These are phyloP conservation scores for Chrysocyon brachyurus DNA, from an alignment of 2,797 vertebrate species.

Conservation along the genomic window DNA sequence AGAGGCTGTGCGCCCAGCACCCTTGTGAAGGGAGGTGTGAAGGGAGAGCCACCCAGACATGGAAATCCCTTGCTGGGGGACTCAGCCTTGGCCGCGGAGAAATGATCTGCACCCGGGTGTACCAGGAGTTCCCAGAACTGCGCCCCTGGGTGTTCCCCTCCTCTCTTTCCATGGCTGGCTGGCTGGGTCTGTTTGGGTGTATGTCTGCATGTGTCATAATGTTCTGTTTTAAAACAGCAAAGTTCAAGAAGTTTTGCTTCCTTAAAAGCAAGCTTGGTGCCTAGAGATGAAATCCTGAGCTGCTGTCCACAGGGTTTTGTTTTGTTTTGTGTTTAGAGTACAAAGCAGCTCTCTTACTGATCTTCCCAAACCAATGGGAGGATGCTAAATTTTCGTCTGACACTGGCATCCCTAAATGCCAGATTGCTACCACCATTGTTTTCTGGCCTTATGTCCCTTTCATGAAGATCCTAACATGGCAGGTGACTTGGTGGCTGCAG, in stretches of 20 bases:
- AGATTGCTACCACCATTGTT: conserved; percentile 52
- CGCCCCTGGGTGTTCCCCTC: not conserved
- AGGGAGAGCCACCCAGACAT: not conserved
- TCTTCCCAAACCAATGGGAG: conserved; percentile 67
- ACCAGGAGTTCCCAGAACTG: conserved; percentile 67
- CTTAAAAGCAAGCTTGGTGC: conserved; percentile 56
- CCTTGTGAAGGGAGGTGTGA: not conserved
- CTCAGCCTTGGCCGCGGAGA: not conserved
- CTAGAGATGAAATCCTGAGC: conserved; percentile 78
- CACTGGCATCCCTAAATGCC: conserved; percentile 63
- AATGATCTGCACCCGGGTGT: conserved; percentile 49
- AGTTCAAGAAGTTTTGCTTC: conserved; percentile 75
- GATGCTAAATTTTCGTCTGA: conserved; percentile 55
- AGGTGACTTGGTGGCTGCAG: conserved; percentile 73
- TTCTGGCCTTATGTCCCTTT: conserved; percentile 69
- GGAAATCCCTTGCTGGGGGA: not conserved
- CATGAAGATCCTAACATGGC: conserved; percentile 68
- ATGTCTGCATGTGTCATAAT: conserved; percentile 55
- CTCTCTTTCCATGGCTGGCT: conserved; percentile 1
- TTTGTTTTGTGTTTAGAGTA: conserved; percentile 75
- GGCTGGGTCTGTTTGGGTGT: conserved; percentile 40
- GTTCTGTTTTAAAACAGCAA: conserved; percentile 78
- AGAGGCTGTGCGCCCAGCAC: not conserved
- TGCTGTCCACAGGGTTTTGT: conserved; percentile 54
- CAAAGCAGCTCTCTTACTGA: conserved; percentile 71